Evolutionary conservation across 2,797 vertebrate genomes (phyloP).

Genomic region (Cyclopterus lumpus): DNA sequence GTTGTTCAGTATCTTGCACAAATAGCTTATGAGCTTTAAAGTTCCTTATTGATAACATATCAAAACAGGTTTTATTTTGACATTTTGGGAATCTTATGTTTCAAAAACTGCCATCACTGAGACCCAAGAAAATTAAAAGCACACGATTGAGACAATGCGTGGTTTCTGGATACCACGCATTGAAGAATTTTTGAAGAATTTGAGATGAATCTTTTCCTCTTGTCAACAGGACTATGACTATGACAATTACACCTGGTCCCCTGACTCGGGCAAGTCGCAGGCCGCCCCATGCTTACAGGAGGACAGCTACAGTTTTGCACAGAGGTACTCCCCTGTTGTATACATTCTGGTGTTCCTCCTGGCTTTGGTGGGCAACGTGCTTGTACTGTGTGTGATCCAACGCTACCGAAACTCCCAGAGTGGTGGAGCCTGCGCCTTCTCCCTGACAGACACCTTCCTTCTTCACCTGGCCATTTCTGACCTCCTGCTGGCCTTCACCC

Average conservation of each 20-base stretch:
- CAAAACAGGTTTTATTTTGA: not conserved
- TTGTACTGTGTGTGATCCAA: constrained; percentile 84
- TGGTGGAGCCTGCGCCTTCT: constrained; percentile 75
- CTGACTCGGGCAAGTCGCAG: accelerated
- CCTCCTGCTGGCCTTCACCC: constrained; percentile 84
- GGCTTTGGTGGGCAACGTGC: constrained; percentile 82
- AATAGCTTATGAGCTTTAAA: not conserved
- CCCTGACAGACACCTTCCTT: constrained; percentile 84
- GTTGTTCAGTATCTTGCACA: not conserved
- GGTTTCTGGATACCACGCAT: not conserved
- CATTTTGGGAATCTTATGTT: not conserved
- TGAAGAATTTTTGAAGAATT: constrained; percentile 6
- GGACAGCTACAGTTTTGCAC: constrained; percentile 70
- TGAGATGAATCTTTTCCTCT: constrained; percentile 2
- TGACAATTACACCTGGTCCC: accelerated
- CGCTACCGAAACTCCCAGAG: constrained; percentile 77
- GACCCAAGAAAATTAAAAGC: not conserved
- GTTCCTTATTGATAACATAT: not conserved
- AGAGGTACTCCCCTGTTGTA: constrained; percentile 71
- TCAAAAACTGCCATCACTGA: not conserved
- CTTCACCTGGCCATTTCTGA: constrained; percentile 88
- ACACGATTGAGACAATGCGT: not conserved
- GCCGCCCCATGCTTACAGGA: constrained; percentile 64
- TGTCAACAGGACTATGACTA: constrained; percentile 16
- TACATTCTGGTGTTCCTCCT: constrained; percentile 83